A percentile compares a stretch with the other conserved stretches of the same genome.
Conservation (phyloP, 2,888 invertebrate genomes). For the Mactromeris polynyma region DNA sequence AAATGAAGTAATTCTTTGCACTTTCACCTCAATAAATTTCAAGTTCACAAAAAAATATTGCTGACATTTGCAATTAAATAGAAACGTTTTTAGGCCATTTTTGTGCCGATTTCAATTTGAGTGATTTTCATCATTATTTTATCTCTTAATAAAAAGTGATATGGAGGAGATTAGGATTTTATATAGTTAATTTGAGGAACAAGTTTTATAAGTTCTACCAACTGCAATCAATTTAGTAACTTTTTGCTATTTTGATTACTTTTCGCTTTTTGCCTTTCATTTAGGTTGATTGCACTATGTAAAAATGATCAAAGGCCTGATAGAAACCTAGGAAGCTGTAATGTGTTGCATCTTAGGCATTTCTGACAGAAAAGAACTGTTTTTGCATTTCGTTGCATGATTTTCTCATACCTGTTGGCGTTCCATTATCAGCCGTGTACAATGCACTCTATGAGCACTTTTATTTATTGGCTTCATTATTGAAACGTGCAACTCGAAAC, state of each 20-base stretch:
- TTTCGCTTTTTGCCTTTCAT: neutral
- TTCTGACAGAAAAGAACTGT: neutral
- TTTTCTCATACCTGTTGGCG: conserved; percentile 1
- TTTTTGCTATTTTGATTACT: conserved; percentile 10
- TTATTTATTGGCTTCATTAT: too few species aligned
- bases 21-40: neutral
- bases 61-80: neutral
- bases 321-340: neutral
- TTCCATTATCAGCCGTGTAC: neutral
- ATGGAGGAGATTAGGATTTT: neutral
- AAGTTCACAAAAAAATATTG: neutral
- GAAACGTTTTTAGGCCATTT: neutral
- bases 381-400: neutral
- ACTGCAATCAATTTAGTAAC: conserved; percentile 2
- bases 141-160: neutral
- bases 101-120: neutral
- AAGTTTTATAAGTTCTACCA: neutral
- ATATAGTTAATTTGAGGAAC: neutral
- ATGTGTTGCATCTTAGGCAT: neutral
- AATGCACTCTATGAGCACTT: too few species aligned
- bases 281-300: neutral
- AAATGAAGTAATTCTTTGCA: neutral
- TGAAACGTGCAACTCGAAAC: too few species aligned
- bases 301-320: neutral
- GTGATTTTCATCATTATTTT: neutral